A percentile compares a stretch with the other conserved stretches of the same genome.
phyloP scores from a whole-genome alignment of 2,888 invertebrate species.

The Trichopria drosophilae region DNA sequence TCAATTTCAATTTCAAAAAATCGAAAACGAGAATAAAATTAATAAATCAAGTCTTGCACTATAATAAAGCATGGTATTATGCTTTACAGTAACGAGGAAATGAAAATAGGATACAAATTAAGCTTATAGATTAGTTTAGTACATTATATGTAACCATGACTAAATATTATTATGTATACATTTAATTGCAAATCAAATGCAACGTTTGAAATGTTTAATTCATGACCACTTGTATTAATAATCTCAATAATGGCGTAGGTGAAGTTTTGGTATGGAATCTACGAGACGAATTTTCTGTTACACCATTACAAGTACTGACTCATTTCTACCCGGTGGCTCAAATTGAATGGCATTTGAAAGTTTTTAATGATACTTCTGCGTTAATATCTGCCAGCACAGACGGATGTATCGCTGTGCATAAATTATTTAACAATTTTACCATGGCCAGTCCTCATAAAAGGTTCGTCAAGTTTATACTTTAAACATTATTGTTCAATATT shows the following conservation, averaged over 20 bases:
- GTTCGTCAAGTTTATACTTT: constrained; percentile 33
- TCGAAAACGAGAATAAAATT: too few relatives aligned
- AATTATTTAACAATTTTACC: constrained; percentile 48
- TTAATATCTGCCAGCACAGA: constrained; percentile 51
- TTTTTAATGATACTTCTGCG: constrained; percentile 44
- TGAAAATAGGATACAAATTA: too few relatives aligned
- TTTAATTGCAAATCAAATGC: too few relatives aligned
- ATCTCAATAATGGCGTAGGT: constrained; percentile 43
- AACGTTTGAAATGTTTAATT: too few relatives aligned
- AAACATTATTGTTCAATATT: background rate
- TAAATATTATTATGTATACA: too few relatives aligned
- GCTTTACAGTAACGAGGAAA: too few relatives aligned
- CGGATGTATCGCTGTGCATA: constrained; percentile 51
- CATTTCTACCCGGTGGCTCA: constrained; percentile 51
- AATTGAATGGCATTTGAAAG: constrained; percentile 48
- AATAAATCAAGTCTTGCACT: too few relatives aligned
- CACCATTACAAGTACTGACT: constrained; percentile 45
- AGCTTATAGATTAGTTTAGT: too few relatives aligned
- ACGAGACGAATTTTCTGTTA: constrained; percentile 43
- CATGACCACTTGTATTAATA: background rate
- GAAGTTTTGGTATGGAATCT: constrained; percentile 55
- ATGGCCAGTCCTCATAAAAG: constrained; percentile 41
- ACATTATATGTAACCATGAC: too few relatives aligned
- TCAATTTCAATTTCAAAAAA: too few relatives aligned
- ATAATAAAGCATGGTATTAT: too few relatives aligned